A percentile compares a stretch with the other conserved stretches of the same genome.
phyloP scores from a whole-genome alignment of 2,113 vertebrate species.

The Elaphurus davidianus region DNA sequence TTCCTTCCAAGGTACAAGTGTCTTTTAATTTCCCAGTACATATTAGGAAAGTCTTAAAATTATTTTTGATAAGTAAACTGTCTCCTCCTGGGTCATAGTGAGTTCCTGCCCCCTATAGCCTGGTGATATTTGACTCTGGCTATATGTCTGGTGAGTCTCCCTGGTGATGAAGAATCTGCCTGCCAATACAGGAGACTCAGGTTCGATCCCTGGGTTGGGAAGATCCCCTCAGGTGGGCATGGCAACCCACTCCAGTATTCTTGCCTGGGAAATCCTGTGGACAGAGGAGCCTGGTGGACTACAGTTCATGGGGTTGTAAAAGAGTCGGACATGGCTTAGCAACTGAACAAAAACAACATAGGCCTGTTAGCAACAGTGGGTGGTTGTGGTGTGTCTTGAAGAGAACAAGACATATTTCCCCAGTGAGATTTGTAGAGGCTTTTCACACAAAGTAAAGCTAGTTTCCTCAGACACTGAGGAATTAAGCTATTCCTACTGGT shows the following conservation, averaged over 20 bases:
- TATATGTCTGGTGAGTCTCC: neutral
- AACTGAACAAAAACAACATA: neutral
- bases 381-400: neutral
- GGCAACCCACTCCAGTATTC: neutral
- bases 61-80: neutral
- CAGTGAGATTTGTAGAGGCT: neutral
- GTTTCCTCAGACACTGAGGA: neutral
- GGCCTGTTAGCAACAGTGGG: neutral
- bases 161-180: neutral
- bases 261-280: neutral
- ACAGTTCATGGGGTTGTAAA: neutral
- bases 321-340: neutral
- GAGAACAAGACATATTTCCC: neutral
- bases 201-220: neutral
- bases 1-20: neutral
- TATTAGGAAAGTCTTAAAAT: neutral
- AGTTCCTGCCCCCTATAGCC: neutral
- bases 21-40: neutral
- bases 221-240: neutral
- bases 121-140: neutral
- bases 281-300: neutral
- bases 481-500: neutral
- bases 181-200: neutral
- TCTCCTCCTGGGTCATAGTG: neutral
- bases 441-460: neutral